These are phyloP conservation scores for Lateolabrax maculatus DNA, from an alignment of 2,797 vertebrate species.

Conservation along the genomic window DNA sequence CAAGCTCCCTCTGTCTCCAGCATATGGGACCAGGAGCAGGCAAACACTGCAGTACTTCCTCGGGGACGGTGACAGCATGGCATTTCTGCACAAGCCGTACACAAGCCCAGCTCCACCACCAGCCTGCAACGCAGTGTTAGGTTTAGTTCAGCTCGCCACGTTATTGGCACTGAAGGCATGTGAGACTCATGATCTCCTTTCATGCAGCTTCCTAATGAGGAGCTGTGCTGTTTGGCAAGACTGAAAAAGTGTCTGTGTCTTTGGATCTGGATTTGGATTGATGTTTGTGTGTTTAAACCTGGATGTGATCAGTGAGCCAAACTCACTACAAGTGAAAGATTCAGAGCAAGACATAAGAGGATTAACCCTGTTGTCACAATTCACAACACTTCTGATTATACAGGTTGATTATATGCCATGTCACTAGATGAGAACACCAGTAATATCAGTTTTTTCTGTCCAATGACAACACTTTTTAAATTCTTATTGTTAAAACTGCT, in stretches of 20 bases:
- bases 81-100: slow-evolving; percentile 14
- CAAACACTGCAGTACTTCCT: slow-evolving; percentile 14
- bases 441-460: background rate
- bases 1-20: slow-evolving; percentile 42
- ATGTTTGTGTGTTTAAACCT: slow-evolving; percentile 22
- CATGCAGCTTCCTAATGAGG: slow-evolving; percentile 35
- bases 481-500: background rate
- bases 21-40: slow-evolving; percentile 41
- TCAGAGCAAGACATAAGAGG: background rate
- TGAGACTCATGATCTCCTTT: slow-evolving; percentile 1
- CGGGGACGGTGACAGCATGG: background rate
- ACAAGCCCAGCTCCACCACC: slow-evolving; percentile 7
- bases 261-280: background rate
- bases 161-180: slow-evolving; percentile 18
- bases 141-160: slow-evolving; percentile 9
- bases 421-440: background rate
- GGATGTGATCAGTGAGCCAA: background rate
- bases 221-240: slow-evolving; percentile 24
- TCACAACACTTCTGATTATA: background rate
- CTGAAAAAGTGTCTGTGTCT: slow-evolving; percentile 1
- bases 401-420: background rate
- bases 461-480: background rate
- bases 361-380: background rate
- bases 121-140: slow-evolving; percentile 9
- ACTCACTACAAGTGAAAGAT: background rate